Evolutionary conservation across 2,888 invertebrate species (phyloP), one percentile per base, ranked within the genome.

Genomic region (Adineta ricciae): DNA sequence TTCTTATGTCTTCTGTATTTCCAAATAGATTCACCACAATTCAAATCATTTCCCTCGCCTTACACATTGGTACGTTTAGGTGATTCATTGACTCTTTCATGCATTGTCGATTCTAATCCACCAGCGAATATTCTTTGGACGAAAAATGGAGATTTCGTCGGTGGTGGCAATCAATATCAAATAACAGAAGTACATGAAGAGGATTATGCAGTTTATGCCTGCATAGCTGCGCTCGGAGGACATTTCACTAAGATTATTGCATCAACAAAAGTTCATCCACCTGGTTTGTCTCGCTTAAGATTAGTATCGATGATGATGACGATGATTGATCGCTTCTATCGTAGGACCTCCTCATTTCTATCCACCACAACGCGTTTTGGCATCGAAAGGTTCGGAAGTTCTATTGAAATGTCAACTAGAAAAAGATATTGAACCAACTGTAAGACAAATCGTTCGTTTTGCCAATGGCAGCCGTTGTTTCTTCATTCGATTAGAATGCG

Each of bases 101-200:
- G 85, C 49, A 27, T 73, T 41, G 84, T 85, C 46, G 84, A 85
- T 50, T 83, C 85, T 8, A 83, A 85, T 84, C 85, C 85, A 84
- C 64, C 72, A 41, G 56, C 73, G 16, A 73, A 73, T 8, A 82
- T 85, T 36, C 73, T 83, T n/a, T 85, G 85, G 85, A 84, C 84
- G 7, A 54, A 83, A 41, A 84, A 85, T 78, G 85, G 83, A 27
- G 83, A 83, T 7, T 54, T 85, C 24, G 83, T 85, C 36, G 83
- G 72, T 36, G 72, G 72, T 41, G 83, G 83, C 24, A 83, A 52
- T n/a, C 73, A 73, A 84, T 82, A 83, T 54, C 49, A 78, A 32
- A 84, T 85, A 14, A 41, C 52, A 11, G 83, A 83, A 46, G 54
- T 85, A 27, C 83, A 83, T 72, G 72, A 52, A 82, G 46, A 85